These are phyloP conservation scores for Pterocles orientalis DNA, from an alignment of 2,113 vertebrate species.

Conservation along the genomic window DNA sequence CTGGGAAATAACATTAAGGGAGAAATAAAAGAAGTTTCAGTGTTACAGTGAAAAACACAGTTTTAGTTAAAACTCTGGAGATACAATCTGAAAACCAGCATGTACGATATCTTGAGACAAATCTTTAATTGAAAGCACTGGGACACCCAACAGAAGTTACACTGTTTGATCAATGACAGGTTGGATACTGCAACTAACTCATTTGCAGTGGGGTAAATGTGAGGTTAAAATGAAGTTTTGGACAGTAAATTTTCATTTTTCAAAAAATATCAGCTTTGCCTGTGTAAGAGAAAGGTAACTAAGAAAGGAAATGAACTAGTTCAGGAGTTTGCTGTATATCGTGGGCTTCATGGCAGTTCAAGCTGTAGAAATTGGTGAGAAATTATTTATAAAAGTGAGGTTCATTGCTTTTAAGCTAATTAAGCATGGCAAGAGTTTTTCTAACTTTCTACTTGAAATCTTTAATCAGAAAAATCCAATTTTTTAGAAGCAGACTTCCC, in stretches of 20 bases:
- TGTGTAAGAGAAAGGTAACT: background rate
- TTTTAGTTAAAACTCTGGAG: slow-evolving; percentile 9
- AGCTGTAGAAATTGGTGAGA: background rate
- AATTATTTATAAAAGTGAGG: background rate
- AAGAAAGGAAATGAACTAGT: background rate
- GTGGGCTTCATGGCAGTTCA: background rate
- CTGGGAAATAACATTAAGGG: background rate
- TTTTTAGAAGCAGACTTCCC: background rate
- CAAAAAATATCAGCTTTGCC: background rate
- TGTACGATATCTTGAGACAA: background rate
- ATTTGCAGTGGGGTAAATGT: background rate
- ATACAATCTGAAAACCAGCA: background rate
- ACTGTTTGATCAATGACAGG: background rate
- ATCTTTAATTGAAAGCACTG: slow-evolving; percentile 34
- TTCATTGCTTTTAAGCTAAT: background rate
- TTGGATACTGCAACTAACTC: background rate
- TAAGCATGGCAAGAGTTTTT: background rate
- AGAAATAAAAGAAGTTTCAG: background rate
- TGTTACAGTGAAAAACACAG: background rate
- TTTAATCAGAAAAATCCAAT: background rate
- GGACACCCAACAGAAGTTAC: background rate
- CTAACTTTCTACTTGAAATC: background rate
- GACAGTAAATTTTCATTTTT: background rate
- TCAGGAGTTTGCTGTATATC: background rate
- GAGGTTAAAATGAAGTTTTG: background rate